phyloP scores from a whole-genome alignment of 2,888 invertebrate genomes.

The Thysanoteuthis rhombus region DNA sequence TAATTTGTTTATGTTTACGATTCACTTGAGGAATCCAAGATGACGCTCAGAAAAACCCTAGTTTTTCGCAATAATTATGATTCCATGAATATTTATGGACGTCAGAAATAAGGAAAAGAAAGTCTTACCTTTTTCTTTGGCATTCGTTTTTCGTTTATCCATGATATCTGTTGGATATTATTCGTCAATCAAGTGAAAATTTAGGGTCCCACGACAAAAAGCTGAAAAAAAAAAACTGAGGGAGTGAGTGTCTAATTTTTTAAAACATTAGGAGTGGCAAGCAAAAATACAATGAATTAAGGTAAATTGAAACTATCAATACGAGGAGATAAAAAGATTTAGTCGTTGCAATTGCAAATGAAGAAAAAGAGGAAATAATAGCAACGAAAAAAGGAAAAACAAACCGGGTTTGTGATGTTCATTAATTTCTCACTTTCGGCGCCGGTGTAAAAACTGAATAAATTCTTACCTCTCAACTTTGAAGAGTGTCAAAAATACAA shows the following conservation, averaged over 20 bases:
- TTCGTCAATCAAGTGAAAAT: not conserved
- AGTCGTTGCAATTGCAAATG: not conserved
- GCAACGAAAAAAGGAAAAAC: not conserved
- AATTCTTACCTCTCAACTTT: not conserved
- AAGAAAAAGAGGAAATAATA: not conserved
- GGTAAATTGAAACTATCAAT: not conserved
- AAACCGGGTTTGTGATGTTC: not conserved
- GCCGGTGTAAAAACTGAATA: slow-evolving; percentile 12
- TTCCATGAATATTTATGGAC: not conserved
- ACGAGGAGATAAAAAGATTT: not conserved
- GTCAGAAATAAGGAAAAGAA: not conserved
- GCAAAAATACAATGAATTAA: not conserved
- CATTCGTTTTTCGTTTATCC: not conserved
- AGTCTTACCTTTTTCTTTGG: not conserved
- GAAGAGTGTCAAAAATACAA: not conserved
- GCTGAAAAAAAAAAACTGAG: not conserved
- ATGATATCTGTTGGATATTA: not conserved
- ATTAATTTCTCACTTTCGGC: not conserved
- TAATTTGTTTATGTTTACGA: too few species aligned
- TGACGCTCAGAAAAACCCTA: too few species aligned
- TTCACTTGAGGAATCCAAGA: too few species aligned
- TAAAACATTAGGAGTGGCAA: not conserved
- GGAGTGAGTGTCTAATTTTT: not conserved
- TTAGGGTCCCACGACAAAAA: not conserved
- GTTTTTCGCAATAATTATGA: too few species aligned